Base-by-base conservation (phyloP, 2,888 invertebrate species). In the Octonoba sinensis region DNA sequence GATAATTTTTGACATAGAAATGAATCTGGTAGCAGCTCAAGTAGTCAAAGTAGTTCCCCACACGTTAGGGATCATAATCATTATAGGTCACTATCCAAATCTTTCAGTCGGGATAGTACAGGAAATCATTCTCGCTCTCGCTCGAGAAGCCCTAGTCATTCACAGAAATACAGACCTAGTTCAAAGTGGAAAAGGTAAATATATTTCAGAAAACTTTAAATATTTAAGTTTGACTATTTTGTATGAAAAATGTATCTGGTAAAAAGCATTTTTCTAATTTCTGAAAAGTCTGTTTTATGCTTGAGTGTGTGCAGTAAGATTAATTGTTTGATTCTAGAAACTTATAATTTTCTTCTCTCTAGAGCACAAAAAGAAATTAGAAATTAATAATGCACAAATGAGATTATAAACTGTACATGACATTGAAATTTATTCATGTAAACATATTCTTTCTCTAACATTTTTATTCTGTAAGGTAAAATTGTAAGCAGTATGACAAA, bases 41-140 rank as follows among this genome's bases (percentile, higher is more conserved):
- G 15, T 24, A 62, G 62, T 62, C 16, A 49, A 15, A 65, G 65
- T 65, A 65, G 46, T 46, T 65, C 65, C 24, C 49, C 65, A 13
- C 11, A 22, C 11, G 16, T 49, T 24, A 65, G 49, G 22, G 49
- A 20, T 49, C 22, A 22, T 22, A 44, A 49, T 24, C 44, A 65
- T 65, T 20, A 46, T 20, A 47, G 20, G 24, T 65, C 65, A 49
- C n/a, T 47, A 3, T 65, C 65, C 24, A 20, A 24, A 12, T 62
- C 62, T 8, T 36, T 36, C 36, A 47, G 65, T 24, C 46, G 24
- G 1, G 49, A 65, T 11, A 20, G n/a, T 20, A 49, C n/a, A 16
- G 24, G 22, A 1, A 20, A 20, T n/a, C 8, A 20, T 24, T 49
- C 47, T 13, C 46, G 24, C 16, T 65, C 65, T 65, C 65, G 65